Percentiles rank a stretch among this genome's conserved stretches.
Evolutionary conservation across 2,113 vertebrate genomes (phyloP).

Genomic region (Nyctibius bracteatus): DNA sequence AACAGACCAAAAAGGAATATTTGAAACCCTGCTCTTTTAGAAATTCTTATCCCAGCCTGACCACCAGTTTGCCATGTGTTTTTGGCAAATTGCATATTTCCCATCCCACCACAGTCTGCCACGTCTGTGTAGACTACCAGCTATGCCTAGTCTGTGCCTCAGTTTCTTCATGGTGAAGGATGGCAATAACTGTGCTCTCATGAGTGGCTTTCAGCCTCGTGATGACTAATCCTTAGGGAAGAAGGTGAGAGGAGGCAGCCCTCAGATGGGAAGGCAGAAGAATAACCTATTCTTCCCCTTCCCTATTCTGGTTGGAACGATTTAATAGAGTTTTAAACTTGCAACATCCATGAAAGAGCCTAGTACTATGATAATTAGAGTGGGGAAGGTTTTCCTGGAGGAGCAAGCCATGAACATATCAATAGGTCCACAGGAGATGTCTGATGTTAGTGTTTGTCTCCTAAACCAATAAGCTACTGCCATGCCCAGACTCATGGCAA

Average conservation of each 20-base stretch:
- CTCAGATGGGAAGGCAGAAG: neutral
- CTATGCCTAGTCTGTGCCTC: neutral
- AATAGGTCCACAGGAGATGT: neutral
- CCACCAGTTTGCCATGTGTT: neutral
- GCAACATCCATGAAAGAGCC: neutral
- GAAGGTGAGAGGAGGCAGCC: neutral
- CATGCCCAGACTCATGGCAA: neutral
- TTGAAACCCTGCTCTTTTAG: neutral
- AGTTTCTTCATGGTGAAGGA: neutral
- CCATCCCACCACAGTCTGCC: neutral
- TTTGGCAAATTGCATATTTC: neutral
- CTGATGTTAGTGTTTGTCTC: neutral
- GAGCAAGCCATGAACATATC: neutral
- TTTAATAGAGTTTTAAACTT: neutral
- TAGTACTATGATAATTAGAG: neutral
- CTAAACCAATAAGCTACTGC: neutral
- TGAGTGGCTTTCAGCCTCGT: neutral
- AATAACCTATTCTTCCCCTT: neutral
- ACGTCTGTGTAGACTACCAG: neutral
- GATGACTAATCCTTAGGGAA: neutral
- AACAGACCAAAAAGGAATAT: neutral
- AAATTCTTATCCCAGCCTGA: neutral
- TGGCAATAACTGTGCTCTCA: neutral
- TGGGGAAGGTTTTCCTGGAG: neutral
- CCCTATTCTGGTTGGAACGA: neutral